Conservation (phyloP, 1,140 invertebrate species). For the Anthonomus grandis region DNA sequence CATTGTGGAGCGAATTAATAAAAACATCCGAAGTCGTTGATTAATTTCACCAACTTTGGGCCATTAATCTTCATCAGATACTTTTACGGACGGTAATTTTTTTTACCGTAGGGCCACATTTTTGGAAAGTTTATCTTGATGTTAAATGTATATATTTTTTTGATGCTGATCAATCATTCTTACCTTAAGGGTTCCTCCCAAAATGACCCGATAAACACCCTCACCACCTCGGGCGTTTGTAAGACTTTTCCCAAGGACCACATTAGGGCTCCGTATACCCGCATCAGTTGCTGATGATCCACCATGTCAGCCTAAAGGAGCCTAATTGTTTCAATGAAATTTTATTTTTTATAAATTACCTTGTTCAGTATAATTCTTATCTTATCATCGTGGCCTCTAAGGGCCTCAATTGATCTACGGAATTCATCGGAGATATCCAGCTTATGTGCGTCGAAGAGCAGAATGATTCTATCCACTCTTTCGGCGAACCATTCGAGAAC, state of each 20-base stretch:
- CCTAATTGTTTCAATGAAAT: too few species aligned
- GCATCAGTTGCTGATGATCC: constrained; percentile 70
- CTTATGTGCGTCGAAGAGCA: constrained; percentile 56
- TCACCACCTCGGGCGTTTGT: constrained; percentile 73
- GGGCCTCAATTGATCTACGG: constrained; percentile 60
- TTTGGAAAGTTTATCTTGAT: too few species aligned
- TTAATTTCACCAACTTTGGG: too few species aligned
- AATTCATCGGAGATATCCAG: constrained; percentile 76
- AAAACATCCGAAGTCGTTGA: too few species aligned
- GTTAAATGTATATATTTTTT: too few species aligned
- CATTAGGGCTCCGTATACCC: constrained; percentile 76
- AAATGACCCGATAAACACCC: constrained; percentile 79
- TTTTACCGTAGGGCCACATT: too few species aligned
- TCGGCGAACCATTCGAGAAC: constrained; percentile 77
- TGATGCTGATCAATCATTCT: not conserved
- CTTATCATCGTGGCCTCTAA: constrained; percentile 69
- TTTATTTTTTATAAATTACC: too few species aligned
- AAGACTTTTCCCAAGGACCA: constrained; percentile 75
- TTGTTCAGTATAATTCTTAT: constrained; percentile 71
- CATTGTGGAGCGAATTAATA: too few species aligned
- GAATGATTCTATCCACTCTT: constrained; percentile 63
- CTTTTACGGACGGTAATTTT: too few species aligned
- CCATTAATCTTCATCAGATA: too few species aligned
- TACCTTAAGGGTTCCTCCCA: constrained; percentile 73
- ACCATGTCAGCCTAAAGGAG: constrained; percentile 65